Percentiles rank a stretch among this genome's conserved stretches.
Evolutionary conservation across 2,113 vertebrate species (phyloP).

Genomic region (Phaetusa simplex): DNA sequence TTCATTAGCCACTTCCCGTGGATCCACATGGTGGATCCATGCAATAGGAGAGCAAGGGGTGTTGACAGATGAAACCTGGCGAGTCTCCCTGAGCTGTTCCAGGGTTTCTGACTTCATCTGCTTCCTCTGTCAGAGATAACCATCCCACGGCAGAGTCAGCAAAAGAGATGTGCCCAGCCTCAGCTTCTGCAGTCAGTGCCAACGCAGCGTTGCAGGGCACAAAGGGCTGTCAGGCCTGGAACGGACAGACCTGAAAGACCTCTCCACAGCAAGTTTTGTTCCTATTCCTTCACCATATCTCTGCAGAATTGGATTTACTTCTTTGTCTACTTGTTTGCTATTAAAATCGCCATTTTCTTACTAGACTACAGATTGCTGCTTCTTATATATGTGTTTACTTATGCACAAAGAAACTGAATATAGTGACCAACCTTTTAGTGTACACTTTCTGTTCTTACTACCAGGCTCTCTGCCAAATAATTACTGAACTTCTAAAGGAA

Average conservation of each 20-base stretch:
- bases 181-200: neutral
- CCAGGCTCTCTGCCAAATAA: neutral
- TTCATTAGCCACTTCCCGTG: neutral
- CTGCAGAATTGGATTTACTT: neutral
- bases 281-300: neutral
- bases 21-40: neutral
- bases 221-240: neutral
- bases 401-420: neutral
- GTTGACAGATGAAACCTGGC: neutral
- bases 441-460: neutral
- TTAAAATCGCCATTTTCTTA: neutral
- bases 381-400: neutral
- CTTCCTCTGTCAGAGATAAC: neutral
- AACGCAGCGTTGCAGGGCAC: neutral
- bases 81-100: neutral
- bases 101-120: neutral
- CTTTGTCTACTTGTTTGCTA: neutral
- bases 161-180: neutral
- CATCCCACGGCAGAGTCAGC: neutral
- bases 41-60: neutral
- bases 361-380: neutral
- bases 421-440: neutral
- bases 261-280: neutral
- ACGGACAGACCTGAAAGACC: neutral
- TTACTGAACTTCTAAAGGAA: neutral